Conservation (phyloP, 2,888 invertebrate genomes). For the Crepidodera aurea region DNA sequence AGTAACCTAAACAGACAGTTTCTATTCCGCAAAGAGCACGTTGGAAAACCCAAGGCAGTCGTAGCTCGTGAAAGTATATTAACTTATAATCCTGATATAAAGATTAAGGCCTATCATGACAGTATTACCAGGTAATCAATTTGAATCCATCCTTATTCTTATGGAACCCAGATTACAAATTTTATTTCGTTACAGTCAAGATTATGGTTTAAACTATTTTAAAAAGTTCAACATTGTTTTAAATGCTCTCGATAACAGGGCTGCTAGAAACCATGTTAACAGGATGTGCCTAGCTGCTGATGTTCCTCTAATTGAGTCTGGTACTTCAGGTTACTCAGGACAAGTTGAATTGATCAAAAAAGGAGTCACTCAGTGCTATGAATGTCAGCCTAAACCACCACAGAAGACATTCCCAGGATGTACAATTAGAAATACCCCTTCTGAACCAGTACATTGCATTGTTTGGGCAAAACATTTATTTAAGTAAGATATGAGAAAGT, state of each 20-base stretch:
- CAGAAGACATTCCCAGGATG: constrained; percentile 97
- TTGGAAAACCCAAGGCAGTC: constrained; percentile 94
- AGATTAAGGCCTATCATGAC: constrained; percentile 90
- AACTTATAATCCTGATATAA: constrained; percentile 86
- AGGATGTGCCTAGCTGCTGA: constrained; percentile 97
- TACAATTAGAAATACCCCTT: constrained; percentile 98
- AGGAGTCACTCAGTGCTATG: constrained; percentile 93
- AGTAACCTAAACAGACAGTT: constrained; percentile 99
- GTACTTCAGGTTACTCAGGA: constrained; percentile 96
- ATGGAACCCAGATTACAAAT: too few relatives aligned
- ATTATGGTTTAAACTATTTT: constrained; percentile 91
- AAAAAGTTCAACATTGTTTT: constrained; percentile 90
- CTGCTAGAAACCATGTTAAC: constrained; percentile 98
- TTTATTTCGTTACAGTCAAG: constrained; percentile 69
- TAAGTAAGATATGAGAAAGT: constrained; percentile 74
- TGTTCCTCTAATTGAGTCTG: constrained; percentile 94
- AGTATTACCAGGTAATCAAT: constrained; percentile 85
- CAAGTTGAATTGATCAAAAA: constrained; percentile 92
- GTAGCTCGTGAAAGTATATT: constrained; percentile 91
- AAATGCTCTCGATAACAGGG: constrained; percentile 96
- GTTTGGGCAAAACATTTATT: constrained; percentile 99
- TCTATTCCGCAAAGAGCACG: constrained; percentile 97
- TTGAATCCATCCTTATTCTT: constrained; percentile 10
- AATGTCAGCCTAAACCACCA: constrained; percentile 90
- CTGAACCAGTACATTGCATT: constrained; percentile 98